Evolutionary conservation across 2,888 invertebrate genomes (phyloP).

Genomic region (Cenopis cana): DNA sequence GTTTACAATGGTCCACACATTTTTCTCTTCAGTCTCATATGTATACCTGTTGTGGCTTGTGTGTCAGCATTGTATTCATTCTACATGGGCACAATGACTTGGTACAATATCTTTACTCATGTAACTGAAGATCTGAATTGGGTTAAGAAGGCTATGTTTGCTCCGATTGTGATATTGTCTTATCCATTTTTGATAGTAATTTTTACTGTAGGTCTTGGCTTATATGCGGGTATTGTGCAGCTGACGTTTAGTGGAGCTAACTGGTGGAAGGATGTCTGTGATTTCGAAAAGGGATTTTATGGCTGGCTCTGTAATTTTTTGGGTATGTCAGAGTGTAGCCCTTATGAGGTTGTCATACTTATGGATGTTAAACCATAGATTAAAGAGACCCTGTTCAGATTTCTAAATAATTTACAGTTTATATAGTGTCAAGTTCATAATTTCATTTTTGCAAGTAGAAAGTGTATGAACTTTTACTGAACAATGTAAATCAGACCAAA

Average conservation of each 20-base stretch:
- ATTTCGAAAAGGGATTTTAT: slow-evolving; percentile 92
- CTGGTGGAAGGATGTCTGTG: slow-evolving; percentile 89
- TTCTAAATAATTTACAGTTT: too few relatives aligned
- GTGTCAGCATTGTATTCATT: slow-evolving; percentile 88
- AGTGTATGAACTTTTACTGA: background rate
- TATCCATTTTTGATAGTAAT: slow-evolving; percentile 89
- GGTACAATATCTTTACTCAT: slow-evolving; percentile 90
- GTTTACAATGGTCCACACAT: slow-evolving; percentile 87
- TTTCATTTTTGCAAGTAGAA: background rate
- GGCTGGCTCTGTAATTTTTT: slow-evolving; percentile 90
- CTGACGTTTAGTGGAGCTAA: slow-evolving; percentile 88
- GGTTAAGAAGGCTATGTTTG: slow-evolving; percentile 86
- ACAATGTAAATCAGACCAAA: background rate
- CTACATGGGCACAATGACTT: slow-evolving; percentile 90
- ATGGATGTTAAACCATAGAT: slow-evolving; percentile 82
- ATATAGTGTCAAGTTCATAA: background rate
- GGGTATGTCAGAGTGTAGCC: slow-evolving; percentile 89
- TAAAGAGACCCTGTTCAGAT: slow-evolving; percentile 1
- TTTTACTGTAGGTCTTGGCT: slow-evolving; percentile 87
- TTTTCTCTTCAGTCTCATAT: slow-evolving; percentile 86
- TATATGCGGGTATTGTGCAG: slow-evolving; percentile 88
- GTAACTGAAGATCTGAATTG: slow-evolving; percentile 88
- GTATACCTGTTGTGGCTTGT: slow-evolving; percentile 87
- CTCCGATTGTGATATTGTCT: slow-evolving; percentile 88
- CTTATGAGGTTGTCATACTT: slow-evolving; percentile 89